Conservation (phyloP, 2,888 invertebrate genomes). For the Onthophagus sagittarius region DNA sequence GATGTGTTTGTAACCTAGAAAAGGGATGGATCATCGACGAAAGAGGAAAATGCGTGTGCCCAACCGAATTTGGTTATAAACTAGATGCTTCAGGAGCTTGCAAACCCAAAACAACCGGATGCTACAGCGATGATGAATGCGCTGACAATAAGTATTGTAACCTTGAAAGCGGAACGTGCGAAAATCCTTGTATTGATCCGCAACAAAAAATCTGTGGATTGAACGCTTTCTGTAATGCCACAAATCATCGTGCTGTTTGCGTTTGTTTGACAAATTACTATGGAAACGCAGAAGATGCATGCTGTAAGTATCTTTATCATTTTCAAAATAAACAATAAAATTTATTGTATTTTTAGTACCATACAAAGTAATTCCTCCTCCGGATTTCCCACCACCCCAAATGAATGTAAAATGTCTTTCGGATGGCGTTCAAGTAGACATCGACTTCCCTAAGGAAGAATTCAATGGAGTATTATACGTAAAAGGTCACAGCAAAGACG, state of each 20-base stretch:
- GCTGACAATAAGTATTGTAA: constrained; percentile 74
- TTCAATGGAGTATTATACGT: constrained; percentile 91
- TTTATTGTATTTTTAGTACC: constrained; percentile 7
- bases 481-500: constrained; percentile 91
- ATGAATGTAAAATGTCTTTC: constrained; percentile 87
- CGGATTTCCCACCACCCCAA: constrained; percentile 80
- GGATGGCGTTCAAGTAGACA: constrained; percentile 85
- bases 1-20: constrained; percentile 77
- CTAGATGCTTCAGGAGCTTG: constrained; percentile 61
- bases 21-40: constrained; percentile 76
- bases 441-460: constrained; percentile 62
- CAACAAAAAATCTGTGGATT: constrained; percentile 69
- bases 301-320: constrained; percentile 54
- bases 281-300: constrained; percentile 71
- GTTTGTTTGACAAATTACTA: constrained; percentile 72
- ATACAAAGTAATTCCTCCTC: constrained; percentile 47
- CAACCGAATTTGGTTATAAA: constrained; percentile 63
- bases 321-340: not conserved
- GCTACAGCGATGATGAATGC: constrained; percentile 70
- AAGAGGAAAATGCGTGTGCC: constrained; percentile 72
- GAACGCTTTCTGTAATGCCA: constrained; percentile 73
- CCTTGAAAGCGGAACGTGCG: constrained; percentile 64
- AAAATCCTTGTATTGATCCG: constrained; percentile 64
- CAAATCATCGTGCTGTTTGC: constrained; percentile 73
- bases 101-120: constrained; percentile 52